Percentiles rank a stretch among this genome's conserved stretches.
phyloP scores from a whole-genome alignment of 2,888 invertebrate species.

The Drosophila melanosoma region DNA sequence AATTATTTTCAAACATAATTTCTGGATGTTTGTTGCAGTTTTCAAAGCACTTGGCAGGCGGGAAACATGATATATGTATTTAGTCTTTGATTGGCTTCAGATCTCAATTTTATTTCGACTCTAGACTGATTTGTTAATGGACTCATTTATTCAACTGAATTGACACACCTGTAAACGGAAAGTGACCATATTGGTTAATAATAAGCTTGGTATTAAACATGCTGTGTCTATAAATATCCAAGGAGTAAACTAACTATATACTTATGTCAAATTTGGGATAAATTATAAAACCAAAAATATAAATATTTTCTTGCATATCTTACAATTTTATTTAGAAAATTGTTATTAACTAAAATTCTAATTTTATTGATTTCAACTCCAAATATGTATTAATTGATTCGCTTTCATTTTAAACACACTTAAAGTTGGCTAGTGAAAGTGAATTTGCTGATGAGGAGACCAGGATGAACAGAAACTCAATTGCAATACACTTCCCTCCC shows the following conservation, averaged over 20 bases:
- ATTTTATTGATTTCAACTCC: too few species aligned
- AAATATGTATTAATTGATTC: too few species aligned
- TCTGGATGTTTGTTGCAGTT: conserved; percentile 26
- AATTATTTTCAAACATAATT: conserved; percentile 41
- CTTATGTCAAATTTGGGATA: background rate
- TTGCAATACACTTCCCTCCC: background rate
- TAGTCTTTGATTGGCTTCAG: conserved; percentile 17
- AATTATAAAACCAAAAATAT: background rate
- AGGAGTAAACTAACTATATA: background rate
- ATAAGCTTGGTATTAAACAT: background rate
- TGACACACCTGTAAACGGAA: background rate
- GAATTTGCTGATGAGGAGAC: conserved; percentile 37
- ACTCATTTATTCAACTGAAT: background rate
- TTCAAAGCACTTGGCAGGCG: conserved; percentile 25
- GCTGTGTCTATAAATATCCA: background rate
- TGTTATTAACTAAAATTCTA: background rate
- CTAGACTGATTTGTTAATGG: background rate
- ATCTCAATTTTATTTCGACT: background rate
- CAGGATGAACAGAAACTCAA: background rate
- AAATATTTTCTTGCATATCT: background rate
- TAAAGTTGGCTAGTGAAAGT: conserved; percentile 29
- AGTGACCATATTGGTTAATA: background rate
- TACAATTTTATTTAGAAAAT: background rate
- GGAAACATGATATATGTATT: conserved; percentile 29
- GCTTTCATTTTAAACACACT: background rate